Evolutionary conservation across 1,140 invertebrate genomes (phyloP).

Genomic region (Trichomalopsis sarcophagae): DNA sequence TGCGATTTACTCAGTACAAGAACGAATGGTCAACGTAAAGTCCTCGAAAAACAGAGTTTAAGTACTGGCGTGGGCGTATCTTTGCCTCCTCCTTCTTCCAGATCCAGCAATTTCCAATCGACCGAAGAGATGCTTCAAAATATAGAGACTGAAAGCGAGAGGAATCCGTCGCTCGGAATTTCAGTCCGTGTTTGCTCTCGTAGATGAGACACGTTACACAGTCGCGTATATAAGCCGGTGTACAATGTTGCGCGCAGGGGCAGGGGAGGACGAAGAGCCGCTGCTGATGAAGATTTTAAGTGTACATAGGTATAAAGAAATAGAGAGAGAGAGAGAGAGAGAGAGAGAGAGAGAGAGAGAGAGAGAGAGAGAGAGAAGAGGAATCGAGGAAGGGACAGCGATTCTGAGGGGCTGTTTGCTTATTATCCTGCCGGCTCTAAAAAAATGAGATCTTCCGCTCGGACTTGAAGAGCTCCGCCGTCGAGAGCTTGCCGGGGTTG

Average conservation of each 20-base stretch:
- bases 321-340: not conserved
- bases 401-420: slow-evolving; percentile 8
- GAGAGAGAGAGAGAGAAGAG: not conserved
- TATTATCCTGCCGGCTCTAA: slow-evolving; percentile 43
- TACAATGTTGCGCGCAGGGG: not conserved
- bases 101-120: not conserved
- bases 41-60: not conserved
- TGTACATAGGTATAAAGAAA: too few relatives aligned
- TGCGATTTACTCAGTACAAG: not conserved
- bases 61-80: not conserved
- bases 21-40: not conserved
- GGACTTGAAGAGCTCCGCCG: slow-evolving; percentile 55
- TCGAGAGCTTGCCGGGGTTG: slow-evolving; percentile 50
- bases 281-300: not conserved
- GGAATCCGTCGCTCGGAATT: not conserved
- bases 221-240: not conserved
- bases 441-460: slow-evolving; percentile 57
- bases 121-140: not conserved
- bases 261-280: not conserved
- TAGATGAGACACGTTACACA: slow-evolving; percentile 12
- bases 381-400: not conserved
- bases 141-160: not conserved
- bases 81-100: not conserved
- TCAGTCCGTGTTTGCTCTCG: slow-evolving; percentile 4
- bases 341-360: not conserved